Base-by-base conservation (phyloP, 2,797 vertebrate genomes). In the Enteromius radiatus region DNA sequence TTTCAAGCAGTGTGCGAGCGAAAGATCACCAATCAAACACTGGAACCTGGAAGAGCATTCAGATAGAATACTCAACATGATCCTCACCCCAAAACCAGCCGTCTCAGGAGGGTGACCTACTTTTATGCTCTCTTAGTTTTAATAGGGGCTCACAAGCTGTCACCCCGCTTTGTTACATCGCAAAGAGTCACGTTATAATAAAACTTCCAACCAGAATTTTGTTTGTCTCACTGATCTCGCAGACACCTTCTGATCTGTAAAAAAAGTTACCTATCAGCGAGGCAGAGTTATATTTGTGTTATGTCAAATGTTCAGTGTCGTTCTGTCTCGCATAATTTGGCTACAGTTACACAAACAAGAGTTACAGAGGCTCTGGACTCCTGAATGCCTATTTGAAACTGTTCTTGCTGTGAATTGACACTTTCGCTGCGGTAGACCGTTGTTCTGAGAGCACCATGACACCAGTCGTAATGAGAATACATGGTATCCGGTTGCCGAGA, bases 391-490 rank as follows among this genome's bases (percentile, higher is more conserved):
- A 26, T 83, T 77, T 83, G 81, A 83, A 82, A 36, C 21, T 11
- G 21, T 26, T 69, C 74, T 77, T 31, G 74, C 64, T 77, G 81
- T 61, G n/a, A 77, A 69, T 59, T 43, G 73, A 68, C 73, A 69
- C 64, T 12, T 59, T 67, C 23, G 5, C 61, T 36, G 71, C 36
- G 68, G 54, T 19, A 61, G 68, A 15, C 28, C 21, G 9, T 71
- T 81, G 80, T 75, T 82, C 61, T 23, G 67, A 38, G 65, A 63
- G 68, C 54, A 19, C 36, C 23, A 26, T 86, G 87, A 77, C 86
- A 83, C 59, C 76, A 61, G 65, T 61, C n/a, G n/a, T 85, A 86
- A 88, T 84, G 83, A 85, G 85, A 87, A 83, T 84, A 83, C 82
- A 84, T 84, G 67, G 71, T 54, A 78, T 61, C 31, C 15, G 5